These are phyloP conservation scores for Betta splendens DNA, from an alignment of 2,797 vertebrate genomes.

Conservation along the genomic window DNA sequence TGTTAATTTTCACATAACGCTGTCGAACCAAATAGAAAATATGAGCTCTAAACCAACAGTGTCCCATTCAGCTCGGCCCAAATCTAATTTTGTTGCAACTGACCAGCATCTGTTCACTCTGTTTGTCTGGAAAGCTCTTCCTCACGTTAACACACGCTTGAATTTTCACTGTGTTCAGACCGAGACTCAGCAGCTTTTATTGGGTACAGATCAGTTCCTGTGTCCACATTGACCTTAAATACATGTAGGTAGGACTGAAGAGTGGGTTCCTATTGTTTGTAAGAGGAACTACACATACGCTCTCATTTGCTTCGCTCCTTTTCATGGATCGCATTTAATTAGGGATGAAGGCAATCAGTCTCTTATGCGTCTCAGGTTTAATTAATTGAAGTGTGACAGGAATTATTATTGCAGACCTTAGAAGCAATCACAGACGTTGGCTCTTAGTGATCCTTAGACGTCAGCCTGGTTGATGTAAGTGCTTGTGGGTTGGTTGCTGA, in stretches of 20 bases:
- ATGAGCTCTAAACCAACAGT: not conserved
- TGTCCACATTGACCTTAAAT: too few relatives aligned
- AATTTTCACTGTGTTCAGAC: not conserved
- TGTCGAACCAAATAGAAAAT: not conserved
- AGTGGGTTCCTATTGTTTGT: slow-evolving; percentile 52
- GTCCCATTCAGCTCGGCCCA: not conserved
- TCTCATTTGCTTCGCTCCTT: slow-evolving; percentile 32
- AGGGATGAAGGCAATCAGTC: slow-evolving; percentile 40
- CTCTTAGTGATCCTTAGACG: slow-evolving; percentile 20
- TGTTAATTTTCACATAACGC: not conserved
- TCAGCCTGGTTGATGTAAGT: slow-evolving; percentile 22
- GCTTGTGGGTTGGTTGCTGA: slow-evolving; percentile 20
- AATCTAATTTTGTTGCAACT: too few relatives aligned
- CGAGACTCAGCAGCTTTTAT: not conserved
- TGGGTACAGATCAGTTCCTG: too few relatives aligned
- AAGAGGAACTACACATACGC: slow-evolving; percentile 26
- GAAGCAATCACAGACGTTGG: slow-evolving; percentile 47
- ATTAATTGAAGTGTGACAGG: slow-evolving; percentile 51
- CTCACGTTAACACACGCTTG: slow-evolving; percentile 1
- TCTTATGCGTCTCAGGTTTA: slow-evolving; percentile 50
- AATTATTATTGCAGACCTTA: slow-evolving; percentile 43
- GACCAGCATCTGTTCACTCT: too few relatives aligned
- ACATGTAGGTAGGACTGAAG: slow-evolving; percentile 25
- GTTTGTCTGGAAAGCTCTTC: slow-evolving; percentile 1
- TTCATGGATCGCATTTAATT: slow-evolving; percentile 41